Conservation (phyloP, 1,140 invertebrate species). For the Goniozus legneri region DNA sequence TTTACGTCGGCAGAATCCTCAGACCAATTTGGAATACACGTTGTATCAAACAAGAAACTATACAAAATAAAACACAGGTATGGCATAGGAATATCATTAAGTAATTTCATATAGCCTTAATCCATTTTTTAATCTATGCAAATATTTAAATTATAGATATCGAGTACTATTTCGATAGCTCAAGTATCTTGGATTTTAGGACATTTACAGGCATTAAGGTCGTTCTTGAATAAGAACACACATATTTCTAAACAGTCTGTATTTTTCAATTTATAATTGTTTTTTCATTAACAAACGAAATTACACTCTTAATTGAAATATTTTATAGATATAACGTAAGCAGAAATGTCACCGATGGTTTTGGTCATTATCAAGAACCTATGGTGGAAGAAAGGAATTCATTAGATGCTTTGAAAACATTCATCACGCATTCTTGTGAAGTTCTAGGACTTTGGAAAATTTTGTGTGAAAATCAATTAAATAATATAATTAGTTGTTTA, state of each 20-base stretch:
- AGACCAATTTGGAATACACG: conserved; percentile 75
- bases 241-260: conserved; percentile 49
- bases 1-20: conserved; percentile 83
- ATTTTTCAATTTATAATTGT: too few species aligned
- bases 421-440: conserved; percentile 80
- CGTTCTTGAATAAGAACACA: conserved; percentile 65
- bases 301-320: not conserved
- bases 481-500: conserved; percentile 69
- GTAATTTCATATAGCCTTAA: too few species aligned
- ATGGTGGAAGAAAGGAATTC: conserved; percentile 69
- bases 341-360: conserved; percentile 42
- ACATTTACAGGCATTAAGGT: conserved; percentile 60
- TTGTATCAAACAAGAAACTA: conserved; percentile 64
- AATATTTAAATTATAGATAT: conserved; percentile 33
- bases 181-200: conserved; percentile 61
- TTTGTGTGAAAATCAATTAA: conserved; percentile 88
- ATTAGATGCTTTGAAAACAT: conserved; percentile 70
- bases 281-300: too few species aligned
- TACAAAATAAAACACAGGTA: conserved; percentile 62
- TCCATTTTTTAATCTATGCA: not conserved
- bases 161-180: conserved; percentile 55
- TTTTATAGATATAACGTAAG: conserved; percentile 26
- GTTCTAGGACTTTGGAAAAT: conserved; percentile 93
- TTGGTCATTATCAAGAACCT: conserved; percentile 51
- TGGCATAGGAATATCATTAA: too few species aligned